Percentiles rank a stretch among this genome's conserved stretches.
Conservation (phyloP, 2,113 vertebrate species). For the Lota lota region DNA sequence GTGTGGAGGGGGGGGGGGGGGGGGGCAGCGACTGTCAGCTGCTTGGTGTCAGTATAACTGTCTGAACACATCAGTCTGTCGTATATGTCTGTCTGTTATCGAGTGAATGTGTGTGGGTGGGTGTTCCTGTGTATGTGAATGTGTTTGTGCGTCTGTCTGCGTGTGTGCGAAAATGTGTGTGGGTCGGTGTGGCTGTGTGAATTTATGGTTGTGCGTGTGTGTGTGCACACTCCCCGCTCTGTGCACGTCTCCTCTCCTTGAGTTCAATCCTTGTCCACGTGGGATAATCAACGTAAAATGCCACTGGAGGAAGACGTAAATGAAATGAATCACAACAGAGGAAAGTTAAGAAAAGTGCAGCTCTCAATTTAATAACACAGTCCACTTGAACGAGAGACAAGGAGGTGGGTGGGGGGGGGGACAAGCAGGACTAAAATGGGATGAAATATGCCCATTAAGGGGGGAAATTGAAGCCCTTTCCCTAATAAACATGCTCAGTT, state of each 20-base stretch:
- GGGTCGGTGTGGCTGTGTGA: constrained; percentile 25
- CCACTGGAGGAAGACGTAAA: constrained; percentile 45
- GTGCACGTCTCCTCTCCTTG: not conserved
- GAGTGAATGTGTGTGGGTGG: constrained; percentile 29
- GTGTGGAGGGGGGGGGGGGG: not conserved
- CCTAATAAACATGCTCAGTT: constrained; percentile 75
- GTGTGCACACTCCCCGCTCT: not conserved
- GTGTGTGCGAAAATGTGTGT: constrained; percentile 14
- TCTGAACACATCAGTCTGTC: too few species aligned
- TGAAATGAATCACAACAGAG: constrained; percentile 52
- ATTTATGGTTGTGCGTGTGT: constrained; percentile 22
- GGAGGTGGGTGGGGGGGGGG: constrained; percentile 18
- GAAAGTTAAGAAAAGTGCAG: constrained; percentile 27
- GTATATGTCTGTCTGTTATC: too few species aligned
- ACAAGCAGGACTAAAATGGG: constrained; percentile 39
- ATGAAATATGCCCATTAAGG: constrained; percentile 72
- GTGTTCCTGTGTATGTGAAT: constrained; percentile 21
- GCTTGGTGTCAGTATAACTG: too few species aligned
- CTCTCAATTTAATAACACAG: constrained; percentile 45
- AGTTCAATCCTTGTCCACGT: constrained; percentile 45
- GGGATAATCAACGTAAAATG: constrained; percentile 69
- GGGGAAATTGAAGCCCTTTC: constrained; percentile 79
- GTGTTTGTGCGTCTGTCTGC: constrained; percentile 10
- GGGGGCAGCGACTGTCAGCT: not conserved
- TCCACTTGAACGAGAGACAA: constrained; percentile 17